These are phyloP conservation scores for Coryphaenoides rupestris DNA, from an alignment of 2,113 vertebrate species.

Conservation along the genomic window DNA sequence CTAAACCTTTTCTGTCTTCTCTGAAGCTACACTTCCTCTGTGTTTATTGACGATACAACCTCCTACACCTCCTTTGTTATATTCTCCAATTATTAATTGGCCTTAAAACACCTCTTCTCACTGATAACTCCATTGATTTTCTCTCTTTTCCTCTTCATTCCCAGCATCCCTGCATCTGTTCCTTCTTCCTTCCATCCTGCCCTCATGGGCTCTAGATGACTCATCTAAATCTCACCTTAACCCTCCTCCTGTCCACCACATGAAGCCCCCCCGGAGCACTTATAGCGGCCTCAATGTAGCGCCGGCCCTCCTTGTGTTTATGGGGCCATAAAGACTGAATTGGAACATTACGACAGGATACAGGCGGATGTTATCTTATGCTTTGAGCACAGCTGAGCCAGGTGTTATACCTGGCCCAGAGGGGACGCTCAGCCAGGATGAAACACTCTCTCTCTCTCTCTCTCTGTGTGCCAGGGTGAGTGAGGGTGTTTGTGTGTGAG, in stretches of 20 bases:
- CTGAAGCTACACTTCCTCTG: no score
- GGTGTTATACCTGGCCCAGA: slow-evolving; percentile 34
- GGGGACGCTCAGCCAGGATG: slow-evolving; percentile 33
- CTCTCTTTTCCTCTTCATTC: no score
- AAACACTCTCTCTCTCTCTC: slow-evolving; percentile 28
- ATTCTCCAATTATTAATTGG: no score
- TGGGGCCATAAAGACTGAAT: slow-evolving; percentile 47
- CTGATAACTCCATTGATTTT: no score
- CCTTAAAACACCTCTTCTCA: no score
- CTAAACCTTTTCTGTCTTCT: no score
- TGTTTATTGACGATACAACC: no score
- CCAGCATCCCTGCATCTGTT: neutral
- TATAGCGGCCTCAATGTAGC: slow-evolving; percentile 32
- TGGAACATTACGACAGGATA: slow-evolving; percentile 42
- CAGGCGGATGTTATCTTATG: slow-evolving; percentile 32
- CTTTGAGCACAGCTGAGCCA: slow-evolving; percentile 46
- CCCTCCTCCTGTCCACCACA: neutral
- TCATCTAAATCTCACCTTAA: slow-evolving; percentile 12
- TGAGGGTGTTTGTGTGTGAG: neutral
- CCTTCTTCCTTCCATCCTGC: neutral
- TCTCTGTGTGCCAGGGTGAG: neutral
- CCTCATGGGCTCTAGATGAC: neutral
- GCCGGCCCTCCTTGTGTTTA: slow-evolving; percentile 39
- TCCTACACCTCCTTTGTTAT: no score
- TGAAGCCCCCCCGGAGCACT: slow-evolving; percentile 46